A percentile compares a stretch with the other conserved stretches of the same genome.
Evolutionary conservation across 2,113 vertebrate species (phyloP).

Genomic region (Pedetes capensis): DNA sequence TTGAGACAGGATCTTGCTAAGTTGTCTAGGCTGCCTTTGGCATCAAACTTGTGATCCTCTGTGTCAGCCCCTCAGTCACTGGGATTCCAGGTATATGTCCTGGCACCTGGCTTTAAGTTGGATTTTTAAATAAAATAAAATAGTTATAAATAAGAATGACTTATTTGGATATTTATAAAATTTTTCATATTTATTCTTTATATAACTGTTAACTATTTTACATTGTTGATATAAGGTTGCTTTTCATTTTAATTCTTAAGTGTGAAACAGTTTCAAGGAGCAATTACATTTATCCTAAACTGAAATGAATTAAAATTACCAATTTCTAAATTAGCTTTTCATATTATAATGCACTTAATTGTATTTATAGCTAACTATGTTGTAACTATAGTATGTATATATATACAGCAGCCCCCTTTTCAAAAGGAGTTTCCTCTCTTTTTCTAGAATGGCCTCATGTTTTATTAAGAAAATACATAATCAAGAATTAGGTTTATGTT

Average conservation of each 20-base stretch:
- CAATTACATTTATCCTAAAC: not conserved
- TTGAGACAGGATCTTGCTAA: too few species aligned
- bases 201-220: not conserved
- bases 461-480: slow-evolving; percentile 50
- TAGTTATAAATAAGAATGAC: not conserved
- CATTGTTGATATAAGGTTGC: not conserved
- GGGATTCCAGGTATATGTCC: too few species aligned
- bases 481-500: slow-evolving; percentile 73
- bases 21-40: too few species aligned
- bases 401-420: not conserved
- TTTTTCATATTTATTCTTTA: not conserved
- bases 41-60: too few species aligned
- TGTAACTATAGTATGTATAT: not conserved
- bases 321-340: slow-evolving; percentile 25
- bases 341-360: not conserved
- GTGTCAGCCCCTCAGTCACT: too few species aligned
- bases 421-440: not conserved
- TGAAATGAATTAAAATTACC: not conserved
- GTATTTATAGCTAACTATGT: not conserved
- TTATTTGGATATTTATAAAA: not conserved
- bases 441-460: not conserved
- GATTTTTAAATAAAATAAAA: slow-evolving; percentile 15
- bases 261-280: slow-evolving; percentile 4
- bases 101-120: too few species aligned
- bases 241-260: slow-evolving; percentile 51